A percentile compares a stretch with the other conserved stretches of the same genome.
These are phyloP conservation scores for Halcyon leucocephala DNA, from an alignment of 2,797 vertebrate genomes.

Conservation along the genomic window DNA sequence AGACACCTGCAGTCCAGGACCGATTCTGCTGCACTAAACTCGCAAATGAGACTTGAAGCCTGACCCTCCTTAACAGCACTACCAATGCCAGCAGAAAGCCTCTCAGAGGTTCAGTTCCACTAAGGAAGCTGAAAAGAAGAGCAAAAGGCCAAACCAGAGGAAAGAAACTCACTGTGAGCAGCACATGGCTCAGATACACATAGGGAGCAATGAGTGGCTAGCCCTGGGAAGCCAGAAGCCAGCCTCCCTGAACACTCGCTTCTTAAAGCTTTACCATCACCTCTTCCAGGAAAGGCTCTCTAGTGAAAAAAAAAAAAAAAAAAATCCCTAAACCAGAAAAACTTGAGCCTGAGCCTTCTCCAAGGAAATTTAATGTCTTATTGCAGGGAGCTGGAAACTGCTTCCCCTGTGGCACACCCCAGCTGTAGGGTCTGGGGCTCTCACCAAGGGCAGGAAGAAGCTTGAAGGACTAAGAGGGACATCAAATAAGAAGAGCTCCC, in stretches of 20 bases:
- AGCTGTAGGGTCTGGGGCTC: neutral
- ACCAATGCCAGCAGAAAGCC: neutral
- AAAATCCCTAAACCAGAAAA: neutral
- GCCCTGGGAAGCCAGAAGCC: neutral
- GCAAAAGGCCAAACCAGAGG: neutral
- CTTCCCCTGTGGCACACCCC: neutral
- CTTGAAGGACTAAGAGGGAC: neutral
- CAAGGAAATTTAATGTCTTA: neutral
- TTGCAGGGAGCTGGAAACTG: neutral
- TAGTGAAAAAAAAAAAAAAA: neutral
- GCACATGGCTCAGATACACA: rapidly evolving
- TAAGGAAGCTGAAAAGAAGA: neutral
- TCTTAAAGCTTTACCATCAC: neutral
- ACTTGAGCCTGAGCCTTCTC: neutral
- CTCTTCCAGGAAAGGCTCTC: neutral
- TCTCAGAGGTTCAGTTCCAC: neutral
- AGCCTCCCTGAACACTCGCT: rapidly evolving
- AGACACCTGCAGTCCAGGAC: neutral
- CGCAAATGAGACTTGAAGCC: neutral
- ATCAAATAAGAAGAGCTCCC: neutral
- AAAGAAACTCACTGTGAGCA: neutral
- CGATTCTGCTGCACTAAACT: no score
- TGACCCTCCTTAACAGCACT: neutral
- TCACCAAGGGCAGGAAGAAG: neutral
- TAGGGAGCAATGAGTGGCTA: neutral